Base-by-base conservation (phyloP, 1,140 invertebrate genomes). In the Wasmannia auropunctata region DNA sequence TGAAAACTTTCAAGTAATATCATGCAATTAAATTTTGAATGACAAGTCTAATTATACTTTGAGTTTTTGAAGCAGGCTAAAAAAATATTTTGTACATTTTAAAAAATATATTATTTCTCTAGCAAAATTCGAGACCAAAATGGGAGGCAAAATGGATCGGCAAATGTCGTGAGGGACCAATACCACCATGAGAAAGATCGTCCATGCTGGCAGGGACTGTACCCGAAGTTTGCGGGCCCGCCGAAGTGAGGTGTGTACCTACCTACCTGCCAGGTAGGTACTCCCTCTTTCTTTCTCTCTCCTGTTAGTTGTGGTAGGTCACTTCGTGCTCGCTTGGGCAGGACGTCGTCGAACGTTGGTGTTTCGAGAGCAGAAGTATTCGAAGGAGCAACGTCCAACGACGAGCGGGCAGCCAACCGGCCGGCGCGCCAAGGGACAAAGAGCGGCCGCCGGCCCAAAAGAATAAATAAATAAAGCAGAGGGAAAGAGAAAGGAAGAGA, bases 381-480 rank as follows among this genome's bases (percentile, higher is more conserved):
- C 90, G 92, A 90, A 86, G 83, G 86, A 89, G 85, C 85, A 88
- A 89, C 86, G 89, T 92, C 89, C 85, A 88, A 86, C 86, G 62
- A 34, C 63, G 81, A 85, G 83, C 85, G 40, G 69, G 54, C 85
- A 87, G 76, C 89, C 88, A 88, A 91, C 88, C 89, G 80, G 75
- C 85, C 85, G 83, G 86, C 86, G 85, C 60, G 91, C 89, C 91
- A 90, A 90, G 92, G 93, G 93, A 94, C 93, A 94, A 94, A 94
- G 93, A 92, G 90, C 91, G 86, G 92, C 93, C 93, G 93, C 88
- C 92, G 92, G 92, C 87, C 92, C 92, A 92, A 94, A 94, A 93
- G 91, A 91, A 93, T 92, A 94, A 94, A 94, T 93, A 93, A 94
- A 92, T 89, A 90, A 92, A 90, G 81, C 88, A 90, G 90, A 91